A percentile compares a stretch with the other conserved stretches of the same genome.
These are phyloP conservation scores for Drosophila sproati DNA, from an alignment of 1,140 invertebrate genomes.

Conservation along the genomic window DNA sequence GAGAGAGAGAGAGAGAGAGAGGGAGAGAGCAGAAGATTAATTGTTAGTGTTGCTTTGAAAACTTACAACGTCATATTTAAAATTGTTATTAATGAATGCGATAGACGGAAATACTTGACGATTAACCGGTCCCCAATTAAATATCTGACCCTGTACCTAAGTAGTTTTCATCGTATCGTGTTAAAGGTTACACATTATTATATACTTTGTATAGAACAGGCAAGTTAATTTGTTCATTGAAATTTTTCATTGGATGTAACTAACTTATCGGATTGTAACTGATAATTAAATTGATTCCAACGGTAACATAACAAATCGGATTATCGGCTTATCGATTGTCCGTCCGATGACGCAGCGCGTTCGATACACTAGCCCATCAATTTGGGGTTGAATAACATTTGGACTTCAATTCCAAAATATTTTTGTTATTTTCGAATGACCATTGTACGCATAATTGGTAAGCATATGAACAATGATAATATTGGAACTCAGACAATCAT, in stretches of 20 bases:
- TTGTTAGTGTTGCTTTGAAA: conserved; percentile 2
- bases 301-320: conserved; percentile 19
- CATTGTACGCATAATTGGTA: conserved; percentile 50
- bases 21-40: conserved; percentile 11
- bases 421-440: background rate
- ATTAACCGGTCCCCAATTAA: conserved; percentile 16
- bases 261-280: background rate
- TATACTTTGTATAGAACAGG: too few relatives aligned
- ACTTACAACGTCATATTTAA: conserved; percentile 32
- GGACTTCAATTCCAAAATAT: conserved; percentile 18
- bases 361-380: conserved; percentile 17
- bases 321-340: conserved; percentile 17
- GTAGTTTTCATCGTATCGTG: background rate
- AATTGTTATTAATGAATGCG: conserved; percentile 27
- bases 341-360: conserved; percentile 14
- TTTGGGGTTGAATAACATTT: conserved; percentile 72
- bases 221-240: background rate
- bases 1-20: conserved; percentile 19
- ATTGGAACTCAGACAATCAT: conserved; percentile 22
- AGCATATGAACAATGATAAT: conserved; percentile 5
- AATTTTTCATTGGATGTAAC: too few relatives aligned
- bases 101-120: conserved; percentile 16
- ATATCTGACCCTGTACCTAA: conserved; percentile 26
- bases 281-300: conserved; percentile 6
- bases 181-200: background rate